Conservation (phyloP, 2,888 invertebrate genomes). For the Acanthopleura granulata region DNA sequence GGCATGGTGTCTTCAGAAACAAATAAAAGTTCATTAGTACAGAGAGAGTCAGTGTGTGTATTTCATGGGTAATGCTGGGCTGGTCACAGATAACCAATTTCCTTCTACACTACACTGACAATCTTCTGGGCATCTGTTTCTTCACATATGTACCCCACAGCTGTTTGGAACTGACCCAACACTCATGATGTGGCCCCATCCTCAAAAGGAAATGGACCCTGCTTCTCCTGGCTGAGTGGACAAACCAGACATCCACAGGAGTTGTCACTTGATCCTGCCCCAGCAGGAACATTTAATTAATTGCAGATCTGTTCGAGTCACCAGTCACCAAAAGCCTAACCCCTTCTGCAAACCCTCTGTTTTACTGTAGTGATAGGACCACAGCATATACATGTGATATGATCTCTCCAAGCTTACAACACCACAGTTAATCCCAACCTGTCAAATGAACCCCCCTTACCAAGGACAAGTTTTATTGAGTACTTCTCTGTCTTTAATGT, state of each 20-base stretch:
- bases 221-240: conserved; percentile 8
- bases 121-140: conserved; percentile 15
- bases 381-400: no score
- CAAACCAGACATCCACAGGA: background rate
- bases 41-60: conserved; percentile 5
- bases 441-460: no score
- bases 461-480: no score
- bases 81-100: conserved; percentile 19
- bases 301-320: conserved; percentile 10
- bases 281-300: conserved; percentile 17
- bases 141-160: conserved; percentile 19
- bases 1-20: conserved; percentile 15
- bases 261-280: conserved; percentile 1
- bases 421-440: no score
- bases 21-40: conserved; percentile 14
- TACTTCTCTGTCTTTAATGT: background rate
- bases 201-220: conserved; percentile 18
- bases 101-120: conserved; percentile 19
- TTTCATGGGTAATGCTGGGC: conserved; percentile 15
- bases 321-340: background rate
- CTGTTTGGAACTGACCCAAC: conserved; percentile 20
- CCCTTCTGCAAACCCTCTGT: background rate
- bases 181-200: conserved; percentile 14
- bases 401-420: no score
- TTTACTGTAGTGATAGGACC: no score